These are phyloP conservation scores for Automeris io DNA, from an alignment of 2,888 invertebrate species.

Conservation along the genomic window DNA sequence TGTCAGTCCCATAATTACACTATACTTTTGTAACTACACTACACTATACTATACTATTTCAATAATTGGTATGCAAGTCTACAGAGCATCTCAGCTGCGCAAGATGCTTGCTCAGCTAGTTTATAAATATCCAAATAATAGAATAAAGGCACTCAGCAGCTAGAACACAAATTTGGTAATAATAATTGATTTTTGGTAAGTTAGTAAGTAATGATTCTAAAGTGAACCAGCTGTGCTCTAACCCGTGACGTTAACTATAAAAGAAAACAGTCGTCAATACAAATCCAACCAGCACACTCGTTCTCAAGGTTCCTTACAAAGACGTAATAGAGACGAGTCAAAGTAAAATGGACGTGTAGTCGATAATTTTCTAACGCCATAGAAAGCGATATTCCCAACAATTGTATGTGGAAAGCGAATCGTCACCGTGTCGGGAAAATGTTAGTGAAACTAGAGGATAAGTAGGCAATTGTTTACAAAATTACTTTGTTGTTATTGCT, in stretches of 20 bases:
- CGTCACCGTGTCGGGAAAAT: constrained; percentile 39
- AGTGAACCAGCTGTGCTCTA: neutral
- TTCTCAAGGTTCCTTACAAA: constrained; percentile 5
- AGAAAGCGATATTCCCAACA: constrained; percentile 56
- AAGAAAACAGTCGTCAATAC: constrained; percentile 45
- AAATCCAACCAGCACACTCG: constrained; percentile 10
- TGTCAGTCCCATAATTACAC: too few relatives aligned
- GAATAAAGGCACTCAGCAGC: too few relatives aligned
- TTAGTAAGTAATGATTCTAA: too few relatives aligned
- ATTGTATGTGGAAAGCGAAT: constrained; percentile 53
- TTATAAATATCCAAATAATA: too few relatives aligned
- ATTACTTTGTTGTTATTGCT: neutral
- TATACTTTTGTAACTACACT: too few relatives aligned
- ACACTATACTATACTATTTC: too few relatives aligned
- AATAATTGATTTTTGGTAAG: too few relatives aligned
- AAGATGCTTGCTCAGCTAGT: too few relatives aligned
- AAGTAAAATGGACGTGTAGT: constrained; percentile 10
- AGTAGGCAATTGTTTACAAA: neutral
- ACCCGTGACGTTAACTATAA: constrained; percentile 24
- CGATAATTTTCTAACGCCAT: constrained; percentile 34
- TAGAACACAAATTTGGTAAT: too few relatives aligned
- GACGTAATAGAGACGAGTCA: neutral
- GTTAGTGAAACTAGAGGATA: constrained; percentile 39
- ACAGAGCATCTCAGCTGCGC: too few relatives aligned
- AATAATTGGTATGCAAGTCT: too few relatives aligned